Percentiles rank a stretch among this genome's conserved stretches.
Conservation (phyloP, 2,888 invertebrate species). For the Onchidella celtica region DNA sequence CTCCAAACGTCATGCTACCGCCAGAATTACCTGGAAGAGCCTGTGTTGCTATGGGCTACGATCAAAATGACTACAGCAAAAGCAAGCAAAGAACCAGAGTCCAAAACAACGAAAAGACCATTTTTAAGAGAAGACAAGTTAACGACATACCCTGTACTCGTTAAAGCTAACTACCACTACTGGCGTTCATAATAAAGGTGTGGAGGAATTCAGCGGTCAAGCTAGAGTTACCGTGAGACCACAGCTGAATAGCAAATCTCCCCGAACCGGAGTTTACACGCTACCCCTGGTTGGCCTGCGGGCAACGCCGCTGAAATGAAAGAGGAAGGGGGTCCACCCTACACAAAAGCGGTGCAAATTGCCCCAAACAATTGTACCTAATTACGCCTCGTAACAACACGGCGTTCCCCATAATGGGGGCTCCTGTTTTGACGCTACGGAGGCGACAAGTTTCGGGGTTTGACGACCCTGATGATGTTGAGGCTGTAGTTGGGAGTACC, state of each 20-base stretch:
- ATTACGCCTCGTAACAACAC: conserved; percentile 7
- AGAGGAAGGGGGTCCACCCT: too few species aligned
- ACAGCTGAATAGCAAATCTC: background rate
- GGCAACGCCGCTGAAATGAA: background rate
- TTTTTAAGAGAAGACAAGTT: too few species aligned
- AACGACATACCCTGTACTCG: background rate
- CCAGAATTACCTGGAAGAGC: too few species aligned
- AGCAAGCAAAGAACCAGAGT: too few species aligned
- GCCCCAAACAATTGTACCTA: conserved; percentile 29
- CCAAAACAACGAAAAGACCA: too few species aligned
- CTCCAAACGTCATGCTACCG: too few species aligned
- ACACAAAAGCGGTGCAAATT: conserved; percentile 19
- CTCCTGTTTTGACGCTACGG: background rate
- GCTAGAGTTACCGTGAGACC: background rate
- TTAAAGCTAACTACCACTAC: background rate
- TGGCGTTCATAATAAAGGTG: background rate
- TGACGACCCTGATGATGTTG: too few species aligned
- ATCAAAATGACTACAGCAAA: too few species aligned
- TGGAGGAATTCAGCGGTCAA: background rate
- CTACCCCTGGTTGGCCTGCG: conserved; percentile 1
- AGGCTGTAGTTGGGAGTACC: too few species aligned
- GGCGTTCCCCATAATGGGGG: background rate
- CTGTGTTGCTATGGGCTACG: too few species aligned
- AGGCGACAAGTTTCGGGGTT: background rate
- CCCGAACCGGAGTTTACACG: background rate